A percentile compares a stretch with the other conserved stretches of the same genome.
Conservation (phyloP, 2,113 vertebrate genomes). For the Montifringilla adamsi region DNA sequence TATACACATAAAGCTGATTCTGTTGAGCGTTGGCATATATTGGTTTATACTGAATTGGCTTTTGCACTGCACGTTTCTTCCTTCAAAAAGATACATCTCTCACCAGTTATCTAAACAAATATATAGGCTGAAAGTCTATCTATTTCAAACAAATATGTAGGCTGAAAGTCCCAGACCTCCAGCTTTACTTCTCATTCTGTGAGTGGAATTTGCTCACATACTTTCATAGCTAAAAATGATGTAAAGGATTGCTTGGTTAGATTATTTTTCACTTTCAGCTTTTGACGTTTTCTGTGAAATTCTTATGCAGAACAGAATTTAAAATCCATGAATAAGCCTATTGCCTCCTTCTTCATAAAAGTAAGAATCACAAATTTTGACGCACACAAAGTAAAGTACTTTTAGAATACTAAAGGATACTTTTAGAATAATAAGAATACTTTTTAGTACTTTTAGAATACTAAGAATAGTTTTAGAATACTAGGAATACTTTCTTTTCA, state of each 20-base stretch:
- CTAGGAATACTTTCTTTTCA: background rate
- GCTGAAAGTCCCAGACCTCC: background rate
- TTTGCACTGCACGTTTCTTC: background rate
- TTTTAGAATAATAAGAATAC: no score
- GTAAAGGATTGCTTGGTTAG: background rate
- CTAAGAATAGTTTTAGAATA: no score
- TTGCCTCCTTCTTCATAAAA: background rate
- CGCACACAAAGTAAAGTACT: background rate
- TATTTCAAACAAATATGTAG: background rate
- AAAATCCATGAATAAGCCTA: background rate
- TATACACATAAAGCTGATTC: background rate
- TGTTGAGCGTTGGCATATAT: background rate
- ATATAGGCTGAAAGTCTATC: background rate
- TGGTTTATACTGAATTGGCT: background rate
- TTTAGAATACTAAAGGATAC: background rate
- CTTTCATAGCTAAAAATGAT: background rate
- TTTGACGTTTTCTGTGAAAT: background rate
- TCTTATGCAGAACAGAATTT: background rate
- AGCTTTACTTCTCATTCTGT: background rate
- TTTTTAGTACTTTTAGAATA: no score
- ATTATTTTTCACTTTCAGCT: background rate
- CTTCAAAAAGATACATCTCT: no score
- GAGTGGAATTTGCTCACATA: background rate
- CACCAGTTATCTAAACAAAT: background rate
- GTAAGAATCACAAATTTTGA: background rate